Conservation (phyloP, 2,113 vertebrate species). For the Sorex araneus region DNA sequence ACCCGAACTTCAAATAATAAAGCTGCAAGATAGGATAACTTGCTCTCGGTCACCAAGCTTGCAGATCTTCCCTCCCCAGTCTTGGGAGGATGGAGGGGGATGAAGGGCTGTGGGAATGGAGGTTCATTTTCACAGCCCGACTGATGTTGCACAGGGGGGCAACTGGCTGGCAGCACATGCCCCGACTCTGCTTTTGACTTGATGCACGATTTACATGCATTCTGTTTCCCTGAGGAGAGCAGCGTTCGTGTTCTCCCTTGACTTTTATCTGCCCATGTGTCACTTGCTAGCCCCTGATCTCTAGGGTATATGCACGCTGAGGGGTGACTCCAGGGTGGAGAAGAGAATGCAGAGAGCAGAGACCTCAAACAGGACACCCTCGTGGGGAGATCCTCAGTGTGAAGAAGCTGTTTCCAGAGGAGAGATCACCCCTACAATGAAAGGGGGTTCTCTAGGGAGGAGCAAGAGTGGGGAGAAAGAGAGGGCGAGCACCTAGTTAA, state of each 20-base stretch:
- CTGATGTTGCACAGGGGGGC: not conserved
- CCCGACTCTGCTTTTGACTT: not conserved
- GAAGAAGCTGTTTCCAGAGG: slow-evolving; percentile 11
- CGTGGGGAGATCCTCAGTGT: not conserved
- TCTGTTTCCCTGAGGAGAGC: slow-evolving; percentile 46
- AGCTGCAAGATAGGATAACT: slow-evolving; percentile 1
- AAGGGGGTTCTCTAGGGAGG: slow-evolving; percentile 20
- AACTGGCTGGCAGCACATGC: not conserved
- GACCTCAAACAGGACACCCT: slow-evolving; percentile 5
- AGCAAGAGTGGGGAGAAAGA: not conserved
- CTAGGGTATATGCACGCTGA: not conserved
- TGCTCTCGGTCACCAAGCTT: not conserved
- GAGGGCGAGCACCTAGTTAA: not conserved
- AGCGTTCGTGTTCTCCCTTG: slow-evolving; percentile 1
- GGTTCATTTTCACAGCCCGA: slow-evolving; percentile 3
- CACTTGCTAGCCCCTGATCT: slow-evolving; percentile 28
- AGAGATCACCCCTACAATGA: not conserved
- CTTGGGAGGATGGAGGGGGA: not conserved
- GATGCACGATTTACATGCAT: not conserved
- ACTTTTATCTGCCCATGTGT: slow-evolving; percentile 6
- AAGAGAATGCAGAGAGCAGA: slow-evolving; percentile 39
- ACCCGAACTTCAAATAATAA: slow-evolving; percentile 48
- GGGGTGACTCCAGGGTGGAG: not conserved
- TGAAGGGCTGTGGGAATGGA: not conserved
- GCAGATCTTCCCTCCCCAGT: not conserved